Percentiles rank a stretch among this genome's conserved stretches.
phyloP scores from a whole-genome alignment of 2,888 invertebrate species.

The Drosophila mettleri region DNA sequence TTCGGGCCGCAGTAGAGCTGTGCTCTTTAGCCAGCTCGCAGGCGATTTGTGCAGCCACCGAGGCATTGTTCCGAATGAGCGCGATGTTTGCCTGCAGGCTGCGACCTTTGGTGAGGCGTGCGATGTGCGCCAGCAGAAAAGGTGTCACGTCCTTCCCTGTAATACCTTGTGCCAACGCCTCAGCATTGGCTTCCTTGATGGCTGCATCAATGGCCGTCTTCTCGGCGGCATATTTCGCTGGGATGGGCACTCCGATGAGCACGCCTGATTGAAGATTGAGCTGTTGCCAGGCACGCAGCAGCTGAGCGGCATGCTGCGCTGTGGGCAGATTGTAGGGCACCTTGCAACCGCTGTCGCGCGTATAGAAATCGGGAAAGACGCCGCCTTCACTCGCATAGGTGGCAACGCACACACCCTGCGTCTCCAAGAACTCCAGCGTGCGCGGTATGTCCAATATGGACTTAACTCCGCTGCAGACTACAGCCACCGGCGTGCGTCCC shows the following conservation, averaged over 20 bases:
- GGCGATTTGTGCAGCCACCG: constrained; percentile 92
- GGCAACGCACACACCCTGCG: constrained; percentile 96
- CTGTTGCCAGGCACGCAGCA: constrained; percentile 87
- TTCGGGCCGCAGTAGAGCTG: not conserved
- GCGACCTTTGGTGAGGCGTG: constrained; percentile 91
- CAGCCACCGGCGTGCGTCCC: constrained; percentile 93
- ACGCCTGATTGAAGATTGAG: constrained; percentile 89
- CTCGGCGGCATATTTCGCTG: constrained; percentile 87
- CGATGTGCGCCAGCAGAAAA: constrained; percentile 92
- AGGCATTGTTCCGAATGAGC: constrained; percentile 96
- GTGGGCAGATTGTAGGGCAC: constrained; percentile 90
- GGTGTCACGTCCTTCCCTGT: constrained; percentile 96
- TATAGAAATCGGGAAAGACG: constrained; percentile 98
- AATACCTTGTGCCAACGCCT: constrained; percentile 88
- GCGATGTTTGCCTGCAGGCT: constrained; percentile 95
- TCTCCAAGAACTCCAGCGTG: constrained; percentile 98
- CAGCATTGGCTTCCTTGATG: constrained; percentile 89
- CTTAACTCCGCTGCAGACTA: constrained; percentile 98
- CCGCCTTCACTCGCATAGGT: constrained; percentile 88
- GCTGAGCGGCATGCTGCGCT: constrained; percentile 89
- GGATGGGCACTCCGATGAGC: constrained; percentile 96
- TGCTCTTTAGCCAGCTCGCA: constrained; percentile 85
- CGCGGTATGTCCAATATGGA: constrained; percentile 97
- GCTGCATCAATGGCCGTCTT: constrained; percentile 88
- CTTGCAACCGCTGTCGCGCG: constrained; percentile 89